These are phyloP conservation scores for Thalassophryne amazonica DNA, from an alignment of 2,797 vertebrate genomes.

Conservation along the genomic window DNA sequence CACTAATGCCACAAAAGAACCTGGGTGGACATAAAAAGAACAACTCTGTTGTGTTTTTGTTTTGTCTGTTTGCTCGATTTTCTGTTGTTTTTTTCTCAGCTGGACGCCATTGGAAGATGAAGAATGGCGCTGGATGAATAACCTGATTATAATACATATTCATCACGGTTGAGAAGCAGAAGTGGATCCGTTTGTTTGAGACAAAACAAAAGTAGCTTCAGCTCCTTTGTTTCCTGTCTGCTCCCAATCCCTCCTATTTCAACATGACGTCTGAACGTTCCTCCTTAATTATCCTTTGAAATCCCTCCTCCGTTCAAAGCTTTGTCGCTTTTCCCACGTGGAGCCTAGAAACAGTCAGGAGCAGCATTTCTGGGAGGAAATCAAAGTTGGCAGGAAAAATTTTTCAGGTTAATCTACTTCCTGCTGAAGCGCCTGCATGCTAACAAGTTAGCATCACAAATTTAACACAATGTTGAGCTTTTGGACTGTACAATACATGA, in stretches of 20 bases:
- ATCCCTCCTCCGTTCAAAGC: slow-evolving; percentile 63
- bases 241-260: slow-evolving; percentile 64
- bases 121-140: slow-evolving; percentile 63
- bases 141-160: slow-evolving; percentile 70
- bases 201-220: slow-evolving; percentile 69
- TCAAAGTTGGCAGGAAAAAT: slow-evolving; percentile 16
- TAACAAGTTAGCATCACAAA: not conserved
- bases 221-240: slow-evolving; percentile 54
- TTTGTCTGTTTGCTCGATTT: slow-evolving; percentile 39
- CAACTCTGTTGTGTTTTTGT: slow-evolving; percentile 22
- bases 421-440: not conserved
- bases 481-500: not conserved
- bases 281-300: slow-evolving; percentile 73
- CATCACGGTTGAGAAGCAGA: slow-evolving; percentile 56
- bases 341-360: slow-evolving; percentile 64
- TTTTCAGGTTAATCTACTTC: slow-evolving; percentile 40
- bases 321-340: slow-evolving; percentile 58
- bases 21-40: slow-evolving; percentile 43
- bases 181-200: slow-evolving; percentile 63
- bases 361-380: slow-evolving; percentile 26
- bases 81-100: slow-evolving; percentile 50
- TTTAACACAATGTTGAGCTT: not conserved
- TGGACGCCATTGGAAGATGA: slow-evolving; percentile 47
- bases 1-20: slow-evolving; percentile 39
- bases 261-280: slow-evolving; percentile 61